Evolutionary conservation across 2,888 invertebrate genomes (phyloP).

Genomic region (Himalopsyche anomala): DNA sequence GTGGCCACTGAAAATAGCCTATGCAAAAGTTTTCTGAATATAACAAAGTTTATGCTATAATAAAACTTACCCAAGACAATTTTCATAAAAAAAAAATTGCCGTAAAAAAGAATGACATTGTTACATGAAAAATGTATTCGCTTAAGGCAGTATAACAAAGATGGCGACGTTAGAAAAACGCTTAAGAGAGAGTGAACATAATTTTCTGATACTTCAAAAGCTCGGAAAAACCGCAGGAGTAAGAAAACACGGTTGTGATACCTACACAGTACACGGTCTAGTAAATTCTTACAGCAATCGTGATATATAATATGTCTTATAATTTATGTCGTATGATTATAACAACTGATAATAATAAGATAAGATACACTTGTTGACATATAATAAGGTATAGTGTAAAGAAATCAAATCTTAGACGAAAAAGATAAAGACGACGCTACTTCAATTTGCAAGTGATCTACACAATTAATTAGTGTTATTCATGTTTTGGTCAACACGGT

Average conservation of each 20-base stretch:
- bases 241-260: not conserved
- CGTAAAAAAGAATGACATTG: conserved; percentile 22
- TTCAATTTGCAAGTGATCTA: too few species aligned
- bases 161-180: conserved; percentile 10
- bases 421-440: too few species aligned
- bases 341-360: too few species aligned
- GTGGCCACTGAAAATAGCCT: not conserved
- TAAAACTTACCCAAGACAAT: conserved; percentile 6
- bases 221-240: not conserved
- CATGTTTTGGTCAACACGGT: too few species aligned
- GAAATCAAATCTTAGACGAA: too few species aligned
- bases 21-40: not conserved
- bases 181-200: conserved; percentile 4
- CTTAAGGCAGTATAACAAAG: conserved; percentile 5
- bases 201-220: conserved; percentile 8
- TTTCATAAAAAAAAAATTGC: not conserved
- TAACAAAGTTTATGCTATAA: conserved; percentile 23
- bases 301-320: not conserved
- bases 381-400: too few species aligned
- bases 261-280: not conserved
- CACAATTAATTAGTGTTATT: too few species aligned
- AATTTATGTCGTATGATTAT: too few species aligned
- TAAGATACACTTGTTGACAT: too few species aligned
- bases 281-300: not conserved
- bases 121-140: not conserved